Conservation (phyloP, 2,888 invertebrate genomes). For the Leptura quadrifasciata region DNA sequence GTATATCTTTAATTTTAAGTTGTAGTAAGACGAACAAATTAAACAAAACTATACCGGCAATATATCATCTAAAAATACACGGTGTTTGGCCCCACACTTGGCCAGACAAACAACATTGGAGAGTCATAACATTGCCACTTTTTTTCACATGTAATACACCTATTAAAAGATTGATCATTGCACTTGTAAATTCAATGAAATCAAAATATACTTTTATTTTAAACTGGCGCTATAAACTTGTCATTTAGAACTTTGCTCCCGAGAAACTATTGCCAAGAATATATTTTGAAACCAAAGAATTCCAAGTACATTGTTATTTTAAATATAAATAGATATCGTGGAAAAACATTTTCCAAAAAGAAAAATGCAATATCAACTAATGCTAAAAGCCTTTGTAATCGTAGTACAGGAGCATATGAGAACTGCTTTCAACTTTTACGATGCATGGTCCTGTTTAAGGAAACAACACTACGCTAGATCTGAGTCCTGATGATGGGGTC, state of each 20-base stretch:
- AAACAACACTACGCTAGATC: too few relatives aligned
- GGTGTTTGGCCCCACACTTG: constrained; percentile 13
- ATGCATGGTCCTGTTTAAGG: too few relatives aligned
- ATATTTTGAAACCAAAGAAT: neutral
- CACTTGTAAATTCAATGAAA: constrained; percentile 3
- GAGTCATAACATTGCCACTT: constrained; percentile 8
- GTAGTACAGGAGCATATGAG: too few relatives aligned
- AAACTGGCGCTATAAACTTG: constrained; percentile 26
- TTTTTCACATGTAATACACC: constrained; percentile 1
- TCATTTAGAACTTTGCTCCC: constrained; percentile 32
- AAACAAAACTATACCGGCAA: constrained; percentile 18
- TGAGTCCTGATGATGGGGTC: too few relatives aligned
- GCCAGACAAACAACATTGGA: constrained; percentile 34
- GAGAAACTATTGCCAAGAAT: constrained; percentile 27
- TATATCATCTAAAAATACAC: constrained; percentile 26
- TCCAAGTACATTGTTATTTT: neutral
- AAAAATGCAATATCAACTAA: too few relatives aligned
- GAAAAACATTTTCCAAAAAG: neutral
- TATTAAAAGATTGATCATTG: constrained; percentile 1
- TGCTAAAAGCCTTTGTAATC: too few relatives aligned
- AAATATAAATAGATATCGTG: neutral
- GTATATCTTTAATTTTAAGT: neutral
- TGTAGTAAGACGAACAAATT: neutral
- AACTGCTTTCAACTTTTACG: too few relatives aligned
- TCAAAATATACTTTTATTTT: constrained; percentile 36